phyloP scores from a whole-genome alignment of 2,888 invertebrate species.

The Strigamia transsilvanica region DNA sequence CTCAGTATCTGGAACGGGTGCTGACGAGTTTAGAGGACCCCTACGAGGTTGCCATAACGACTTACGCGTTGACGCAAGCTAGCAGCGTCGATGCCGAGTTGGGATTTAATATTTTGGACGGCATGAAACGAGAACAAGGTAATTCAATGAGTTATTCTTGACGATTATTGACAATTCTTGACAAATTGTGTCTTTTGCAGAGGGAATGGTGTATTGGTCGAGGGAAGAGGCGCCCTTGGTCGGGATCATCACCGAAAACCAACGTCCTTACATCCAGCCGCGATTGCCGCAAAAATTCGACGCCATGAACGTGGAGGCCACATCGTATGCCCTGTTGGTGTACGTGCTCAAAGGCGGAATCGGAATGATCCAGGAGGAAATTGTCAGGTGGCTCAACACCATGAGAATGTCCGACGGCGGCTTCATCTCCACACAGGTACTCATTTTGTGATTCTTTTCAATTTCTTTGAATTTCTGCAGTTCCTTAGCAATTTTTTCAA shows the following conservation, averaged over 20 bases:
- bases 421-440: slow-evolving; percentile 60
- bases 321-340: slow-evolving; percentile 66
- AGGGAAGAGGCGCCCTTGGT: slow-evolving; percentile 50
- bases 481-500: no score
- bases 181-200: slow-evolving; percentile 59
- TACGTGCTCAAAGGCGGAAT: slow-evolving; percentile 60
- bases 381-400: slow-evolving; percentile 61
- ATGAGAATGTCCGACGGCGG: slow-evolving; percentile 61
- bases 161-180: no score
- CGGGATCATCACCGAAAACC: slow-evolving; percentile 63
- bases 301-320: slow-evolving; percentile 65
- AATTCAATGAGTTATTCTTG: no score
- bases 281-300: slow-evolving; percentile 66
- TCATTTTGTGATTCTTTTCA: not conserved
- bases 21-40: slow-evolving; percentile 63
- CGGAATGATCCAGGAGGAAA: slow-evolving; percentile 59
- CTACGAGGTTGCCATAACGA: slow-evolving; percentile 67
- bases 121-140: slow-evolving; percentile 60
- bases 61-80: slow-evolving; percentile 66
- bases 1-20: slow-evolving; percentile 62
- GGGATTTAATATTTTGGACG: slow-evolving; percentile 62
- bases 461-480: no score
- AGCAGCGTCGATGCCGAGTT: slow-evolving; percentile 64
- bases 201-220: slow-evolving; percentile 66
- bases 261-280: slow-evolving; percentile 64